Percentiles rank a stretch among this genome's conserved stretches.
Conservation (phyloP, 2,113 vertebrate genomes). For the Xenopus laevis region DNA sequence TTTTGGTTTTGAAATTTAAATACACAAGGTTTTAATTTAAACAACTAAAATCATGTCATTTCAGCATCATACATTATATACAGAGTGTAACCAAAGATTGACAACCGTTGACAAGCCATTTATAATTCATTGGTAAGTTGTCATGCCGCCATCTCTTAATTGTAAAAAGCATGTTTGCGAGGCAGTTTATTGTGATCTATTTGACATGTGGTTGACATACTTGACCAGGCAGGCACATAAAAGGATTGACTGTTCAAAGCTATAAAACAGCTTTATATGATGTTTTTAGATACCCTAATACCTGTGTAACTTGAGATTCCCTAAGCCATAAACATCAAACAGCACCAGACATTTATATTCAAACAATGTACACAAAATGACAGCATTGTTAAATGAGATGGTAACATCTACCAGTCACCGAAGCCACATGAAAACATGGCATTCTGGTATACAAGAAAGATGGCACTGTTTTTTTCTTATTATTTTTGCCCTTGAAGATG, state of each 20-base stretch:
- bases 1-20: neutral
- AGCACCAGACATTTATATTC: constrained; percentile 27
- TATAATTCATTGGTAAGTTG: constrained; percentile 9
- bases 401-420: constrained; percentile 43
- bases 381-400: constrained; percentile 38
- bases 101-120: constrained; percentile 23
- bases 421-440: constrained; percentile 47
- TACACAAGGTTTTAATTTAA: neutral
- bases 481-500: constrained; percentile 22
- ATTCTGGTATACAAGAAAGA: constrained; percentile 49
- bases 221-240: constrained; percentile 35
- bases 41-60: neutral
- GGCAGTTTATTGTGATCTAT: constrained; percentile 35
- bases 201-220: constrained; percentile 40
- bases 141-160: constrained; percentile 18
- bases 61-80: constrained; percentile 32
- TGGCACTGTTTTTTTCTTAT: constrained; percentile 1
- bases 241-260: constrained; percentile 46
- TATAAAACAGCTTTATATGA: constrained; percentile 37
- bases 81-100: constrained; percentile 17
- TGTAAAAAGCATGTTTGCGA: constrained; percentile 29
- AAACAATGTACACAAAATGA: constrained; percentile 41
- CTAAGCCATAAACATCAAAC: constrained; percentile 41
- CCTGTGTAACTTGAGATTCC: constrained; percentile 24
- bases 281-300: constrained; percentile 42